Percentiles rank a stretch among this genome's conserved stretches.
Conservation (phyloP, 2,113 vertebrate species). For the Thunnus thynnus region DNA sequence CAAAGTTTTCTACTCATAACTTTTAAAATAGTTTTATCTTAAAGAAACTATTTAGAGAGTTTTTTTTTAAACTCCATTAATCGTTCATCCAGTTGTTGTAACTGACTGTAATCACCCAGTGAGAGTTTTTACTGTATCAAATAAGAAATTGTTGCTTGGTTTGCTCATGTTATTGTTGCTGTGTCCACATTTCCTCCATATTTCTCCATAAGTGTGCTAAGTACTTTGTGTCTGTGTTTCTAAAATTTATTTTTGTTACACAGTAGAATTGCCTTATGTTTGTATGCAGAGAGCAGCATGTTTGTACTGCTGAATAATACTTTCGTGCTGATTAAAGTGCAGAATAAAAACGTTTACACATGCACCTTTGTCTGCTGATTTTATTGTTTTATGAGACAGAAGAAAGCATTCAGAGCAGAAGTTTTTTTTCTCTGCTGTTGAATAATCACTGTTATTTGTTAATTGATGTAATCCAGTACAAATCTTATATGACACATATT, state of each 20-base stretch:
- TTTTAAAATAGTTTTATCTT: neutral
- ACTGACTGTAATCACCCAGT: conserved; percentile 14
- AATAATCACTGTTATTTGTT: neutral
- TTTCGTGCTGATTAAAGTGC: conserved; percentile 37
- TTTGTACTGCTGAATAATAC: conserved; percentile 33
- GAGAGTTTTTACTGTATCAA: conserved; percentile 14
- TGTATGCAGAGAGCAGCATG: conserved; percentile 39
- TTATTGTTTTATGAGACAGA: neutral
- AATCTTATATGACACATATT: too few relatives aligned
- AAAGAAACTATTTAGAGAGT: neutral
- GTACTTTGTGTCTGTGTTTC: neutral
- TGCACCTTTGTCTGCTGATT: neutral
- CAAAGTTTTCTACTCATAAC: neutral
- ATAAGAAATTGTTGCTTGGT: neutral
- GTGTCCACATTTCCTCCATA: neutral
- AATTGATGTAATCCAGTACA: too few relatives aligned
- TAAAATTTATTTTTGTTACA: conserved; percentile 48
- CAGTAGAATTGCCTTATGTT: conserved; percentile 41
- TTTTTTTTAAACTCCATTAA: neutral
- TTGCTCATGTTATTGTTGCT: neutral
- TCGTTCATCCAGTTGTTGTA: neutral
- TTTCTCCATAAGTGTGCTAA: neutral
- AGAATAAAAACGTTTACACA: conserved; percentile 69
- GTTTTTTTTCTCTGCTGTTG: neutral
- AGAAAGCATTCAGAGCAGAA: too few relatives aligned